Evolutionary conservation across 2,888 invertebrate species (phyloP).

Genomic region (Atethmia centrago): DNA sequence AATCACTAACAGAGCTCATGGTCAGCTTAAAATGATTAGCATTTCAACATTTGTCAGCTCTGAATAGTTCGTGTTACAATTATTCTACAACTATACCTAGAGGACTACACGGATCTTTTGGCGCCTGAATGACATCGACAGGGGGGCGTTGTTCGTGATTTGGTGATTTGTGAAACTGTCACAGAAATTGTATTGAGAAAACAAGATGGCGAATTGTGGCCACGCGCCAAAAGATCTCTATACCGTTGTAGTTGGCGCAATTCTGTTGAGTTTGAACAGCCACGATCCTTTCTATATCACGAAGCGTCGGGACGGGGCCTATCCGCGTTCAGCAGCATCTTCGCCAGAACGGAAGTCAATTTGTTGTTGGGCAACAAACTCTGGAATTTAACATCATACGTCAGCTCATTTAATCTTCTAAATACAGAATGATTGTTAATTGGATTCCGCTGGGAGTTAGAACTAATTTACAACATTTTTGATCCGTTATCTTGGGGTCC

Average conservation of each 20-base stretch:
- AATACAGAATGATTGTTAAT: not conserved
- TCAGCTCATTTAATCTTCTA: not conserved
- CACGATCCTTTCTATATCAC: not conserved
- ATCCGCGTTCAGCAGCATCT: not conserved
- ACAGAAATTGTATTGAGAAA: not conserved
- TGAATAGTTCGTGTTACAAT: not conserved
- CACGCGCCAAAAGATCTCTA: not conserved
- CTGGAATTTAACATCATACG: not conserved
- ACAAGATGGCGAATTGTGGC: not conserved
- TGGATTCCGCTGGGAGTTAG: not conserved
- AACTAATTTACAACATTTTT: not conserved
- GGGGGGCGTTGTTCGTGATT: not conserved
- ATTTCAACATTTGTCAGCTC: not conserved
- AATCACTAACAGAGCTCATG: not conserved
- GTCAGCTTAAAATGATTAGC: not conserved
- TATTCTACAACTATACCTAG: not conserved
- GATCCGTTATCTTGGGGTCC: not conserved
- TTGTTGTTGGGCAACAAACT: constrained; percentile 2
- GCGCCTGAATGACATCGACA: not conserved
- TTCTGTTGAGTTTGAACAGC: not conserved
- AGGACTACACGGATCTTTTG: not conserved
- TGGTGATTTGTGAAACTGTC: not conserved
- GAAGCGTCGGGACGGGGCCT: not conserved
- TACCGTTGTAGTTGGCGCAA: not conserved
- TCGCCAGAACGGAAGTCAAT: not conserved